A percentile compares a stretch with the other conserved stretches of the same genome.
Evolutionary conservation across 2,888 invertebrate genomes (phyloP).

Genomic region (Cheiracanthium punctorium): DNA sequence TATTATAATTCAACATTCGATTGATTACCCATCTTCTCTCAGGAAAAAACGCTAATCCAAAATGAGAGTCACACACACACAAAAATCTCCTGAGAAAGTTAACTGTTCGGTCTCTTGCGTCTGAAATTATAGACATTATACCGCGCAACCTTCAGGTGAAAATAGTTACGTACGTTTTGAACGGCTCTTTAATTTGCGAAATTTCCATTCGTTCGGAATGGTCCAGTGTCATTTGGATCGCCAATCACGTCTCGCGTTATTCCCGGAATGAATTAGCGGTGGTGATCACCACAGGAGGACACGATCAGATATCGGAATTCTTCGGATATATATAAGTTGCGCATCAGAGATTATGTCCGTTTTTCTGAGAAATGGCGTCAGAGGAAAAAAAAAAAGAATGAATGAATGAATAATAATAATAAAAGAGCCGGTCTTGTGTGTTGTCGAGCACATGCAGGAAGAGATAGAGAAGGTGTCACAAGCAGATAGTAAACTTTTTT

Average conservation of each 20-base stretch:
- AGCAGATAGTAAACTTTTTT: neutral
- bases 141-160: neutral
- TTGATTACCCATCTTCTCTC: neutral
- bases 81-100: neutral
- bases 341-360: neutral
- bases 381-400: too few species aligned
- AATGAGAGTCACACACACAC: neutral
- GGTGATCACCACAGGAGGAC: too few species aligned
- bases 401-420: too few species aligned
- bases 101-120: neutral
- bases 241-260: neutral
- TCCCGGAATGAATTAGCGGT: constrained; percentile 1
- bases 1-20: neutral
- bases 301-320: constrained; percentile 10
- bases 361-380: neutral
- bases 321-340: neutral
- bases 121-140: neutral
- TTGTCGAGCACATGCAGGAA: neutral
- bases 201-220: constrained; percentile 4
- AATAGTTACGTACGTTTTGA: neutral
- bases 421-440: neutral
- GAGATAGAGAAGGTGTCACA: neutral
- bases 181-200: constrained; percentile 3
- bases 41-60: neutral
- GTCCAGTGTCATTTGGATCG: neutral